phyloP scores from a whole-genome alignment of 2,113 vertebrate genomes.

The Corynorhinus townsendii region DNA sequence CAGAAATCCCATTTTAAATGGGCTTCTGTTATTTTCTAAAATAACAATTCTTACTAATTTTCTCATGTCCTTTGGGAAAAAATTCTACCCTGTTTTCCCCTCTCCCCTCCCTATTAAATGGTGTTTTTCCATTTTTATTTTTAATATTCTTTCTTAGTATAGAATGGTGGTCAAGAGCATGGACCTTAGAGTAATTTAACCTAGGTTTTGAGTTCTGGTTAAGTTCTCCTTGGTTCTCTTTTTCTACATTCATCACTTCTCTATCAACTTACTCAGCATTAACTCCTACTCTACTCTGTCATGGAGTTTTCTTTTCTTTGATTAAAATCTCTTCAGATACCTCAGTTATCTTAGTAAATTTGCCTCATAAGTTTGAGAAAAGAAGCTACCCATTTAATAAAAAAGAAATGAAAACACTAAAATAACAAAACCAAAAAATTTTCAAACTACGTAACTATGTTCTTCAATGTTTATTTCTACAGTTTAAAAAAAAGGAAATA shows the following conservation, averaged over 20 bases:
- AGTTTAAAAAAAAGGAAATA: background rate
- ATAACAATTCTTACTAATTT: background rate
- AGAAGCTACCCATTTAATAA: background rate
- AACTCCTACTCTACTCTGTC: background rate
- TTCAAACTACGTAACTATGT: background rate
- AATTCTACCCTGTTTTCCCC: background rate
- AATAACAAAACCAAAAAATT: background rate
- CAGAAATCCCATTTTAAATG: background rate
- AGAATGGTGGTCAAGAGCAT: too few species aligned
- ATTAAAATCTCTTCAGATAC: background rate
- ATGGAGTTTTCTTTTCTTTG: background rate
- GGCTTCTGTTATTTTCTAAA: background rate
- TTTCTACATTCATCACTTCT: background rate
- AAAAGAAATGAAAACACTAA: background rate
- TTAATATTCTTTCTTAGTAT: background rate
- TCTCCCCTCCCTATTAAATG: background rate
- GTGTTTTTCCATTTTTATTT: background rate
- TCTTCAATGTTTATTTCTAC: constrained; percentile 3
- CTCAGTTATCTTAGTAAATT: background rate
- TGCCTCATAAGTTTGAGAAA: background rate
- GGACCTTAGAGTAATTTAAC: background rate
- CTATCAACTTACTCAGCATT: background rate
- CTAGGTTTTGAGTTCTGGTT: background rate
- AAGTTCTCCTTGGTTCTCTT: background rate
- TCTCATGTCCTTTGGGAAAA: background rate